Evolutionary conservation across 2,888 invertebrate species (phyloP), one percentile per base, ranked within the genome.

Genomic region (Eupithecia exiguata): DNA sequence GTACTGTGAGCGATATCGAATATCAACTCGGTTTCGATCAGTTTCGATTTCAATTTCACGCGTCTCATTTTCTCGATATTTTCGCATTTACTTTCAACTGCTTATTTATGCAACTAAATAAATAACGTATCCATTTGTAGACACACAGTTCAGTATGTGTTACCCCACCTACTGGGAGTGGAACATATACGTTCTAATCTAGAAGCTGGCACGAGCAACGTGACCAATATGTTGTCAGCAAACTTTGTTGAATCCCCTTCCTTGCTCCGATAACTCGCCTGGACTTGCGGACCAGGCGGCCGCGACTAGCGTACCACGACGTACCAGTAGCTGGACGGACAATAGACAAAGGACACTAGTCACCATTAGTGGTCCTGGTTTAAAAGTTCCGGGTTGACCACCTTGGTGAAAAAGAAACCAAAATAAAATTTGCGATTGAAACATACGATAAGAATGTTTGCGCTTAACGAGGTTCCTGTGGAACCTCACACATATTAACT

Each of bases 161-260:
- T 7, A 53, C 53, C 53, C 21, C 49, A 49, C 9, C 53, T 53
- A n/a, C 58, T 58, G 5, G 1, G 4, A 58, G 58, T 58, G 46
- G 18, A 46, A 53, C 9, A 21, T 21, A 53, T 25, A 25, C 25
- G 58, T 58, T 58, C 58, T 25, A 25, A 58, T 58, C 21, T 25
- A 5, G 25, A 58, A 25, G 58, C 25, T 72, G 43, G 30, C 36
- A 43, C 66, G 61, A 71, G 49, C 73, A 67, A 72, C 73, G 75
- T 74, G 71, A 74, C 77, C 76, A 72, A 73, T 77, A 68, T 66
- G 75, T 77, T 79, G 78, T 77, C 77, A 74, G 58, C 53, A 43
- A 79, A 78, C 78, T 79, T 79, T 77, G 70, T 76, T 66, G 74
- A 72, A 78, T 74, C 69, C 69, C 71, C 72, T 61, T 25, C 21